Conservation (phyloP, 2,797 vertebrate genomes). For the Pelodytes ibericus region DNA sequence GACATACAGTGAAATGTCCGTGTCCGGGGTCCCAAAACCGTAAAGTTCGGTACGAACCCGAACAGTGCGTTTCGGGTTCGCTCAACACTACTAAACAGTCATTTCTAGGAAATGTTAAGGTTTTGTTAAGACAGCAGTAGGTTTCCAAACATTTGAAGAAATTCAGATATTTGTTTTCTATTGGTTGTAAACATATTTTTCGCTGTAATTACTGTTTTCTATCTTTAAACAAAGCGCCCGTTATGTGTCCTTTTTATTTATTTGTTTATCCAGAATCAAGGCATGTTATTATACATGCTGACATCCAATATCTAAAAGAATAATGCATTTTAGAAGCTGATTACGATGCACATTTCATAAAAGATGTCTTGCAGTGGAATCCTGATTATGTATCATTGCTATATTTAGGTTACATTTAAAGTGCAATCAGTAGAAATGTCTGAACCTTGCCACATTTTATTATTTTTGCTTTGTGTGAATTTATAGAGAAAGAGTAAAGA, state of each 20-base stretch:
- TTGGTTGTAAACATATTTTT: too few species aligned
- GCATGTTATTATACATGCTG: constrained; percentile 26
- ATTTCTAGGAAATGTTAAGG: too few species aligned
- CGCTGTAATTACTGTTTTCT: constrained; percentile 19
- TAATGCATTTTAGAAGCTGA: constrained; percentile 30
- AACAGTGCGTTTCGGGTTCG: too few species aligned
- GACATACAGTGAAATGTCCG: too few species aligned
- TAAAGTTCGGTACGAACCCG: too few species aligned
- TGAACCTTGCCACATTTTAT: too few species aligned
- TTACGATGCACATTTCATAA: constrained; percentile 33
- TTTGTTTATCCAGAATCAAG: constrained; percentile 2
- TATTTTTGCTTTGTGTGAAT: too few species aligned
- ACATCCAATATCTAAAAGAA: neutral
- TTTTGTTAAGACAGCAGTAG: too few species aligned
- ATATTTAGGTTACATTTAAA: constrained; percentile 5
- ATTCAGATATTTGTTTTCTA: neutral
- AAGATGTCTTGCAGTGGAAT: constrained; percentile 7
- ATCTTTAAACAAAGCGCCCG: neutral
- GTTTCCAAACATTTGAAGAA: too few species aligned
- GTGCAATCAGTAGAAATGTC: constrained; percentile 1
- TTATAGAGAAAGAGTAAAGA: too few species aligned
- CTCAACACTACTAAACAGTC: too few species aligned
- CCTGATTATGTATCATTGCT: constrained; percentile 25
- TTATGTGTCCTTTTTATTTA: neutral
- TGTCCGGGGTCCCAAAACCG: too few species aligned